Conservation (phyloP, 2,797 vertebrate genomes). For the Gadopsis bispinosus region DNA sequence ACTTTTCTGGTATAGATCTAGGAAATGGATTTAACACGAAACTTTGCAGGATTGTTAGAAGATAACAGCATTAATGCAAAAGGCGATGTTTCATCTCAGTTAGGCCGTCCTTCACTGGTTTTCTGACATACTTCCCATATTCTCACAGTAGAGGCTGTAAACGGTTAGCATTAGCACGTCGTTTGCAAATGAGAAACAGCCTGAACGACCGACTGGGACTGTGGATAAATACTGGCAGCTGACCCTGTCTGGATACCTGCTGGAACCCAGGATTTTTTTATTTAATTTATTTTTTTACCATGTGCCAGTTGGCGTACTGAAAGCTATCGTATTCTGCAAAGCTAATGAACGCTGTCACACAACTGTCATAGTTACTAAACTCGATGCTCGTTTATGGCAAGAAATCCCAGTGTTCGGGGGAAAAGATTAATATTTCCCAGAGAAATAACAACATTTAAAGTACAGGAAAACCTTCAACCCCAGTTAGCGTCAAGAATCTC, state of each 20-base stretch:
- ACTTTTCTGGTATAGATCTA: no score
- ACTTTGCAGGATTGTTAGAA: no score
- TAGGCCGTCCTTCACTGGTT: no score
- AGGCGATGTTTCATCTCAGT: no score
- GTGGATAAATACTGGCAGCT: neutral
- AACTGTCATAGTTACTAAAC: neutral
- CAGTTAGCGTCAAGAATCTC: neutral
- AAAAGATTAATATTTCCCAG: neutral
- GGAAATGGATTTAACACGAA: no score
- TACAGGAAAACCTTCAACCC: neutral
- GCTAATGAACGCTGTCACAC: neutral
- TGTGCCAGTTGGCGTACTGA: neutral
- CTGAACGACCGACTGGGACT: neutral
- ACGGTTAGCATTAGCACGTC: neutral
- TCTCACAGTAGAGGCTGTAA: neutral
- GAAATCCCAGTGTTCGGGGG: neutral
- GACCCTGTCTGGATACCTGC: neutral
- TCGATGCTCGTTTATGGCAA: neutral
- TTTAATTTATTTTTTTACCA: no score
- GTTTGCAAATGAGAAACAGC: neutral
- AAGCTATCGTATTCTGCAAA: neutral
- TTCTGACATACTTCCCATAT: no score
- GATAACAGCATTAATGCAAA: no score
- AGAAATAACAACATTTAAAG: conserved; percentile 8
- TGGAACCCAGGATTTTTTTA: neutral